Evolutionary conservation across 2,888 invertebrate genomes (phyloP).

Genomic region (Cantharis flavilabris): DNA sequence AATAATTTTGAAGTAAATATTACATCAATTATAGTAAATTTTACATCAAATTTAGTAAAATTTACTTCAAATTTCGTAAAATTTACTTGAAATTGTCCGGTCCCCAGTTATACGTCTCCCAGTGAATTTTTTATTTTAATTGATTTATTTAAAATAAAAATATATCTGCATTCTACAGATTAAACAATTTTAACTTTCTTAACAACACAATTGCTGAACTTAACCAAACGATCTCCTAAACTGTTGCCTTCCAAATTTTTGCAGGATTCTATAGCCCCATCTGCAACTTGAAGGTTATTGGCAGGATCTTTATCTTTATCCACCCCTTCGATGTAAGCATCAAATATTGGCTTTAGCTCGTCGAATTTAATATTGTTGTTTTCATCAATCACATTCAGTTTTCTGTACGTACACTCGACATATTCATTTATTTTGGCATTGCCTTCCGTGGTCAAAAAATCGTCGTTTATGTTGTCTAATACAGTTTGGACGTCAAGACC

Average conservation of each 20-base stretch:
- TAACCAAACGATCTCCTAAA: background rate
- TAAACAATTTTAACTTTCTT: background rate
- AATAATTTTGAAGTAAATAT: too few species aligned
- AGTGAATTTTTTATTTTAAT: too few species aligned
- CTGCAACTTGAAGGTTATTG: background rate
- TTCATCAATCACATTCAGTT: background rate
- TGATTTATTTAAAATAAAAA: background rate
- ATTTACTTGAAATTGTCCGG: too few species aligned
- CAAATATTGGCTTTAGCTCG: background rate
- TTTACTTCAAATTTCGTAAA: too few species aligned
- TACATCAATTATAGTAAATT: too few species aligned
- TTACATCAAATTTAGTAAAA: too few species aligned
- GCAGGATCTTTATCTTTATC: background rate
- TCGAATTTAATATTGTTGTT: background rate
- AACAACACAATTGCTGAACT: background rate
- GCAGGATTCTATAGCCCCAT: background rate
- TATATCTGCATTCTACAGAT: background rate
- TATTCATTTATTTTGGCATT: background rate
- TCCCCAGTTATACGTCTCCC: too few species aligned
- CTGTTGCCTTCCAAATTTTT: background rate
- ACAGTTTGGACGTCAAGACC: background rate
- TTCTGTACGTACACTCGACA: background rate
- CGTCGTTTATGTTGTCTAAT: background rate
- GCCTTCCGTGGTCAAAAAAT: background rate
- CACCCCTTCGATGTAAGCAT: background rate